A percentile compares a stretch with the other conserved stretches of the same genome.
Evolutionary conservation across 2,888 invertebrate genomes (phyloP).

Genomic region (Orthosia gothica): DNA sequence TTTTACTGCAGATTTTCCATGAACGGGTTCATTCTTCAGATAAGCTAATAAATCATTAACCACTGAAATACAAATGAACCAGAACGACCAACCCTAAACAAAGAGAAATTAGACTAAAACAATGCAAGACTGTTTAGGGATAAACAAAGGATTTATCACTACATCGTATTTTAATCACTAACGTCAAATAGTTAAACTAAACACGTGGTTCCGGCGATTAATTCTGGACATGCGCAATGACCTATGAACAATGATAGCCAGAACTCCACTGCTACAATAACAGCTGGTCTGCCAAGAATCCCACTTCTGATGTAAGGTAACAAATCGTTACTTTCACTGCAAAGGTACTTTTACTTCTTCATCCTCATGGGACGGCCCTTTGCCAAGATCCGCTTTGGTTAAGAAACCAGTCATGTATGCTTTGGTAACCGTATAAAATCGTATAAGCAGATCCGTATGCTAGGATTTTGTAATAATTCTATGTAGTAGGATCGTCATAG

Average conservation of each 20-base stretch:
- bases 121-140: slow-evolving; percentile 31
- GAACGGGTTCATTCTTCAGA: neutral
- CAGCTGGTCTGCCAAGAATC: slow-evolving; percentile 50
- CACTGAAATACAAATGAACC: neutral
- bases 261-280: slow-evolving; percentile 46
- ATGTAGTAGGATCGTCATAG: neutral
- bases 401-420: slow-evolving; percentile 40
- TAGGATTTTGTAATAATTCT: slow-evolving; percentile 24
- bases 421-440: slow-evolving; percentile 33
- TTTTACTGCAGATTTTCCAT: neutral
- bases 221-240: slow-evolving; percentile 52
- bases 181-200: slow-evolving; percentile 51
- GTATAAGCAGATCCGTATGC: slow-evolving; percentile 31
- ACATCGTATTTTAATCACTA: slow-evolving; percentile 51
- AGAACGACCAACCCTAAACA: slow-evolving; percentile 20
- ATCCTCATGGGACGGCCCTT: slow-evolving; percentile 24
- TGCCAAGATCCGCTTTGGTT: slow-evolving; percentile 52
- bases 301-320: slow-evolving; percentile 21
- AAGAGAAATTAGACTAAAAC: slow-evolving; percentile 39
- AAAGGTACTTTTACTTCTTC: slow-evolving; percentile 42
- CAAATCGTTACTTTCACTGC: slow-evolving; percentile 48
- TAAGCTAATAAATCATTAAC: slow-evolving; percentile 1
- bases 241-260: slow-evolving; percentile 58
- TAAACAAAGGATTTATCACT: slow-evolving; percentile 51
- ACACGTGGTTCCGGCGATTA: slow-evolving; percentile 50